These are phyloP conservation scores for Megalops atlanticus DNA, from an alignment of 2,113 vertebrate species.

Conservation along the genomic window DNA sequence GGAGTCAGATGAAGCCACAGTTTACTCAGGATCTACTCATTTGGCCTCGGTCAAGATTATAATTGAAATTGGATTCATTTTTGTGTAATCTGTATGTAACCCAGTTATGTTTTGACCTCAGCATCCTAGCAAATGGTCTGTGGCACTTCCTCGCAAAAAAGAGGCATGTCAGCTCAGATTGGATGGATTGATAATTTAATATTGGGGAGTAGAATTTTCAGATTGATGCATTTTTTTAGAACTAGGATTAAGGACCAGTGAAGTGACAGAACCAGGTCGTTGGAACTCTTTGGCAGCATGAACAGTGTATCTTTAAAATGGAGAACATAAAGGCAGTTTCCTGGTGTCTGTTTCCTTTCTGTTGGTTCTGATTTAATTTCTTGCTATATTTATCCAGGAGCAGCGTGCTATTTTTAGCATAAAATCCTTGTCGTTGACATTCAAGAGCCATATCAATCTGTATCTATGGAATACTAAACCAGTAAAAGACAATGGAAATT, in stretches of 20 bases:
- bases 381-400: conserved; percentile 46
- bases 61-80: no score
- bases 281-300: not conserved
- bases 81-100: no score
- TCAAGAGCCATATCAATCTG: conserved; percentile 18
- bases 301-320: not conserved
- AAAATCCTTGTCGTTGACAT: conserved; percentile 43
- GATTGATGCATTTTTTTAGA: not conserved
- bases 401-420: conserved; percentile 47
- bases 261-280: not conserved
- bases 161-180: no score
- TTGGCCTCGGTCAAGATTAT: no score
- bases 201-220: not conserved
- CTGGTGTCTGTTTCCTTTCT: conserved; percentile 40
- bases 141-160: no score
- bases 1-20: no score
- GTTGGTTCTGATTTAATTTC: conserved; percentile 43
- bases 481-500: conserved; percentile 8
- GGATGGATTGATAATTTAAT: not conserved
- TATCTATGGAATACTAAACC: conserved; percentile 10
- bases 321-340: conserved; percentile 31
- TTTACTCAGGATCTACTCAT: no score
- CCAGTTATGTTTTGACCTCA: no score
- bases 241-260: not conserved
- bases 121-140: no score